Evolutionary conservation across 2,113 vertebrate species (phyloP).

Genomic region (Nanorana parkeri): DNA sequence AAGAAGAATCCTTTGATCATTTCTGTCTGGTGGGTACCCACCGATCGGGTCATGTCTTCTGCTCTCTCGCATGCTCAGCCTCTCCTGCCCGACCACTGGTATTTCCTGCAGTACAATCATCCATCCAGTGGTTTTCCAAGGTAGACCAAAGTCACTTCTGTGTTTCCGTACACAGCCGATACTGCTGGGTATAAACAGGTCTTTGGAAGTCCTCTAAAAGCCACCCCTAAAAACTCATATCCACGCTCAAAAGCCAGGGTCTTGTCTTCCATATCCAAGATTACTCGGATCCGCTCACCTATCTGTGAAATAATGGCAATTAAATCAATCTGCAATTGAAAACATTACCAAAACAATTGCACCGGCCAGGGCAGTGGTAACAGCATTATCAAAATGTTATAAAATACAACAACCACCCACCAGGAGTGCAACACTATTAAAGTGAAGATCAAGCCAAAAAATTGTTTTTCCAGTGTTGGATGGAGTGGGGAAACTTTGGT

Average conservation of each 20-base stretch:
- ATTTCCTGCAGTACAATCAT: slow-evolving; percentile 68
- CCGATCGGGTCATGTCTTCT: slow-evolving; percentile 66
- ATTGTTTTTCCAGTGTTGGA: too few relatives aligned
- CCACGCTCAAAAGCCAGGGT: slow-evolving; percentile 97
- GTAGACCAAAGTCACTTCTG: slow-evolving; percentile 99
- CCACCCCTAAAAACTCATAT: slow-evolving; percentile 96
- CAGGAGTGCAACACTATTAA: neutral
- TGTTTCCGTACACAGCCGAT: slow-evolving; percentile 97
- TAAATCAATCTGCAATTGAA: slow-evolving; percentile 63
- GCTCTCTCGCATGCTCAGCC: slow-evolving; percentile 72
- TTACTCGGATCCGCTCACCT: slow-evolving; percentile 96
- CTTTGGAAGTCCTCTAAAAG: slow-evolving; percentile 96
- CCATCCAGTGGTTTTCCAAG: slow-evolving; percentile 96
- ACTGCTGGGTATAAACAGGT: slow-evolving; percentile 96
- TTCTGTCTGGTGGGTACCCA: slow-evolving; percentile 63
- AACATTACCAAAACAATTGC: too few relatives aligned
- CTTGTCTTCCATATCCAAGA: slow-evolving; percentile 99
- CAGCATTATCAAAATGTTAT: neutral
- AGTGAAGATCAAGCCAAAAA: too few relatives aligned
- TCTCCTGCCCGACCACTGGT: slow-evolving; percentile 64
- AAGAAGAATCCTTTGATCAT: slow-evolving; percentile 65
- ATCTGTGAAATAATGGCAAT: slow-evolving; percentile 69
- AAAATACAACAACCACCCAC: neutral
- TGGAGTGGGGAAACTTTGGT: too few relatives aligned
- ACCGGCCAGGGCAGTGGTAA: neutral